Base-by-base conservation (phyloP, 2,797 vertebrate genomes). In the Rallus crepitans region DNA sequence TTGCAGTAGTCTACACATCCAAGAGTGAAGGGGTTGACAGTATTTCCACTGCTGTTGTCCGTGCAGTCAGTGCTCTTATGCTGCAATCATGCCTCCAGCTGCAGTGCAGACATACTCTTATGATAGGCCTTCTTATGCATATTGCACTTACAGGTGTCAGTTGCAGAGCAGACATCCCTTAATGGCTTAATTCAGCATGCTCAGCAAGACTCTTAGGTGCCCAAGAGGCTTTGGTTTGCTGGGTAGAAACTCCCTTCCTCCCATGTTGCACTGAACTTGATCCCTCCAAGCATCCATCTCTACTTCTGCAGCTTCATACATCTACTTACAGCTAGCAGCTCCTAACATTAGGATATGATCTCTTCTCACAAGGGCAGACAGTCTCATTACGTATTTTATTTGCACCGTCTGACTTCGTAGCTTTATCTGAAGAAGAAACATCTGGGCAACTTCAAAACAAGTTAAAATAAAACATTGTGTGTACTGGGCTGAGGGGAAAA, bases 31-130 rank as follows among this genome's bases (percentile, higher is more conserved):
- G 12, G 12, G 1, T 30, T 75, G 35, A 15, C 8, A 24, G 17
- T 1, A 2, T 59, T 48, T 48, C 11, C 30, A 10, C 3, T 0
- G 0, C 28, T 45, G 12, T 68, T 53, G 31, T 2, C 30, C 10
- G 6, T 6, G 45, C 1, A 1, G 56, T 15, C 30, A 33, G 19
- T 3, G 14, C 28, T 71, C 24, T 55, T 59, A 1, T 4, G 12
- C 47, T 33, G 20, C 30, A 37, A 10, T 4, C 30, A 25, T 9
- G 20, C 15, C 28, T 45, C 42, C 60, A 77, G 47, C 17, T 25
- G 30, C 40, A 48, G 30, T 7, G 6, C 42, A 55, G 47, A 21
- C 12, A 16, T 1, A 3, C 5, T 47, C 19, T 63, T 60, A 24
- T 1, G 1, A 16, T 12, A 37, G 72, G 15, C 31, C 16, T 25